phyloP scores from a whole-genome alignment of 2,888 invertebrate species.

The Tenthredo amoena region DNA sequence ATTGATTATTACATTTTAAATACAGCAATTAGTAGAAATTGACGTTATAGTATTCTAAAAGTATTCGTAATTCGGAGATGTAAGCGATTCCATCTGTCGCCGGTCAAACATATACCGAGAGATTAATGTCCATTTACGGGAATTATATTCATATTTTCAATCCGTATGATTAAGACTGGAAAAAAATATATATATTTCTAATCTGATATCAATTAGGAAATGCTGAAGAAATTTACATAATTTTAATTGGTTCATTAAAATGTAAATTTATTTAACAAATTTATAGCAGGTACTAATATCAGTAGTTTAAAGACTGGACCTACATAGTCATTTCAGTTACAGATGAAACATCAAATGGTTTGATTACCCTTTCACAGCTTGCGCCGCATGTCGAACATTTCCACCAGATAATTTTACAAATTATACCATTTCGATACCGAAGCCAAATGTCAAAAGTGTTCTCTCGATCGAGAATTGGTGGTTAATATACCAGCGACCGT shows the following conservation, averaged over 20 bases:
- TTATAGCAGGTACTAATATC: conserved; percentile 10
- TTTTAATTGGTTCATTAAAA: conserved; percentile 38
- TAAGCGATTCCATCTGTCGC: not conserved
- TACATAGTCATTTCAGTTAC: conserved; percentile 20
- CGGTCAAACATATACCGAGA: not conserved
- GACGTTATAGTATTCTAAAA: not conserved
- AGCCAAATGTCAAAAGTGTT: not conserved
- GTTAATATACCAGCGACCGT: not conserved
- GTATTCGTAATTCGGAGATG: conserved; percentile 7
- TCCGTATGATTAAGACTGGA: not conserved
- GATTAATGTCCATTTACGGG: not conserved
- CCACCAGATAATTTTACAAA: not conserved
- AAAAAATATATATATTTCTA: not conserved
- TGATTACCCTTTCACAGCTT: not conserved
- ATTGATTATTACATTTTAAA: conserved; percentile 5
- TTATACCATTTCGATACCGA: conserved; percentile 13
- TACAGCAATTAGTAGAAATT: not conserved
- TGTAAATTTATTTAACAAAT: conserved; percentile 21
- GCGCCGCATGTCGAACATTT: not conserved
- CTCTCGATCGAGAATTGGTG: not conserved
- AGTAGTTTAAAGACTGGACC: not conserved
- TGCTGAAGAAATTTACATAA: conserved; percentile 28
- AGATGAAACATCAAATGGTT: conserved; percentile 1
- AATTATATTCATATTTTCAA: conserved; percentile 15
- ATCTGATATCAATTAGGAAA: conserved; percentile 40